Evolutionary conservation across 2,888 invertebrate species (phyloP).

Genomic region (Tetropium fuscum): DNA sequence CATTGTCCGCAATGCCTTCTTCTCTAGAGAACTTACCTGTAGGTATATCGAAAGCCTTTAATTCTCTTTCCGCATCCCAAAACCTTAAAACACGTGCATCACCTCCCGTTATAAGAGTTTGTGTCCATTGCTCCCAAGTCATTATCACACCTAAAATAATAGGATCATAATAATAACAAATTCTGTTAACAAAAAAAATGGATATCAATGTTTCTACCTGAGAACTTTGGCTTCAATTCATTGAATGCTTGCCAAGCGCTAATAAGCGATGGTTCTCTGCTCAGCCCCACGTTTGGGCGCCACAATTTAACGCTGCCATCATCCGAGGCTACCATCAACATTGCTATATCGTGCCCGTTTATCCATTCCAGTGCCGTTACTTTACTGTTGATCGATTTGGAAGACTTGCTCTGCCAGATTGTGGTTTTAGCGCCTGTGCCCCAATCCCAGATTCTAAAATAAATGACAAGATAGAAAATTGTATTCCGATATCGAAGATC

Average conservation of each 20-base stretch:
- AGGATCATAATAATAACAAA: slow-evolving; percentile 5
- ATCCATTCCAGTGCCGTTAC: slow-evolving; percentile 88
- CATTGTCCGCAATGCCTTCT: too few species aligned
- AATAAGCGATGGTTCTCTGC: slow-evolving; percentile 71
- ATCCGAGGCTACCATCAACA: slow-evolving; percentile 82
- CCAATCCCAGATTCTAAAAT: slow-evolving; percentile 84
- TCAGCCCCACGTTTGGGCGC: slow-evolving; percentile 63
- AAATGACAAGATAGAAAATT: not conserved
- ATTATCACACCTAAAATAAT: slow-evolving; percentile 71
- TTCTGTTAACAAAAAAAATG: not conserved
- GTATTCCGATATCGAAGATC: not conserved
- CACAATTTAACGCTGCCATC: slow-evolving; percentile 83
- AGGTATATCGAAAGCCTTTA: slow-evolving; percentile 80
- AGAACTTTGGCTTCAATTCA: slow-evolving; percentile 62
- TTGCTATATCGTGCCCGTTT: slow-evolving; percentile 85
- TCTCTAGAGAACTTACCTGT: slow-evolving; percentile 69
- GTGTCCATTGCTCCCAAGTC: slow-evolving; percentile 86
- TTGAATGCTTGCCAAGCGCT: slow-evolving; percentile 90
- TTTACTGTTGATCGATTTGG: slow-evolving; percentile 68
- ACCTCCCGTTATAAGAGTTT: slow-evolving; percentile 84
- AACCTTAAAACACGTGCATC: slow-evolving; percentile 81
- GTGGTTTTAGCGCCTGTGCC: slow-evolving; percentile 79
- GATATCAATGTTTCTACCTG: slow-evolving; percentile 35
- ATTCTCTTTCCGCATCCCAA: slow-evolving; percentile 90
- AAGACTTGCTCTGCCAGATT: slow-evolving; percentile 71